A percentile compares a stretch with the other conserved stretches of the same genome.
Evolutionary conservation across 2,888 invertebrate species (phyloP).

Genomic region (Eupithecia pulchellata): DNA sequence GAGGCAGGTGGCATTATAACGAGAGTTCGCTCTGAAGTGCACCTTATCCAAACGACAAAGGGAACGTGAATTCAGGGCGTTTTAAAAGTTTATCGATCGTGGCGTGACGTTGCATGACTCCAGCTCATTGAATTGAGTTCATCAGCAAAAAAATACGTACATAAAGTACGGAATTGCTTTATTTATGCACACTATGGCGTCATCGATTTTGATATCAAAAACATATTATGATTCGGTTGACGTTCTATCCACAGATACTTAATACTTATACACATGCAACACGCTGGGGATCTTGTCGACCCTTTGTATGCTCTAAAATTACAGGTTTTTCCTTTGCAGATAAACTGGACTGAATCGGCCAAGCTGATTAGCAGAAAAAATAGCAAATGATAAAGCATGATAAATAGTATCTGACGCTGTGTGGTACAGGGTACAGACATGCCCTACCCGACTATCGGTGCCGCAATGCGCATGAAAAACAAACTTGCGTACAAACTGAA

Average conservation of each 20-base stretch:
- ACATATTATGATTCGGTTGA: neutral
- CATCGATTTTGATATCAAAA: conserved; percentile 9
- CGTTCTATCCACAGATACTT: neutral
- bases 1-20: conserved; percentile 32
- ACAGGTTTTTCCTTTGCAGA: neutral
- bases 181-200: conserved; percentile 9
- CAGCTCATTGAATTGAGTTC: conserved; percentile 27
- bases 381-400: neutral
- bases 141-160: conserved; percentile 20
- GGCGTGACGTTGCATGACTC: conserved; percentile 30
- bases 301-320: neutral
- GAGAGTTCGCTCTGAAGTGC: neutral
- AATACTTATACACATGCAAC: no score
- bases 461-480: conserved; percentile 1
- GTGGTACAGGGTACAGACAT: neutral
- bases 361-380: neutral
- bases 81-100: conserved; percentile 24
- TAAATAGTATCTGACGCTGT: neutral
- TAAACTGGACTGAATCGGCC: neutral
- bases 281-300: neutral
- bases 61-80: conserved; percentile 7
- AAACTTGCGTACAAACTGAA: conserved; percentile 3
- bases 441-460: neutral
- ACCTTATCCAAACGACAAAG: conserved; percentile 13
- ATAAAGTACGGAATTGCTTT: conserved; percentile 12